These are phyloP conservation scores for Tupaia chinensis DNA, from an alignment of 2,113 vertebrate species.

Conservation along the genomic window DNA sequence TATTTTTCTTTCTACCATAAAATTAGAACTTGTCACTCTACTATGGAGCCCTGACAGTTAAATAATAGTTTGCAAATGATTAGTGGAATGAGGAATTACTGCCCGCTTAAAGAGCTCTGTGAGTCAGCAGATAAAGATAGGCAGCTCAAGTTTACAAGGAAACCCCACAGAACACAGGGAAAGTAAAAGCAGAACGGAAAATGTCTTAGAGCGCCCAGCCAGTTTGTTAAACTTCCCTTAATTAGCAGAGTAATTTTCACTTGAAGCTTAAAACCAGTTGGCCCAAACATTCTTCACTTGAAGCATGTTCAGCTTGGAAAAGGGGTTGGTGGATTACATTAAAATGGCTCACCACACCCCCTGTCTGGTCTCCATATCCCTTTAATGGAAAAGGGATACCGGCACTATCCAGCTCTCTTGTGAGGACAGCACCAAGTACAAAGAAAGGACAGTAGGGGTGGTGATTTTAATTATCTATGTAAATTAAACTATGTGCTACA, in stretches of 20 bases:
- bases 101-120: constrained; percentile 24
- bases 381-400: constrained; percentile 61
- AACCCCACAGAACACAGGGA: not conserved
- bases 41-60: constrained; percentile 59
- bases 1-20: constrained; percentile 63
- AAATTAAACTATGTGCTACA: constrained; percentile 84
- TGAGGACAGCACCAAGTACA: constrained; percentile 77
- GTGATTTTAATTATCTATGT: constrained; percentile 85
- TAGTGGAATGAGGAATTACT: constrained; percentile 61
- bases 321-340: not conserved
- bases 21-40: constrained; percentile 69
- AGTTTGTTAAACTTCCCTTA: constrained; percentile 43
- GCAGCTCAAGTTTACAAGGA: constrained; percentile 29
- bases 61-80: constrained; percentile 66
- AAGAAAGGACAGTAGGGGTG: constrained; percentile 78
- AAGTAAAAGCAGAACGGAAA: not conserved
- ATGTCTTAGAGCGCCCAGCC: not conserved
- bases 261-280: constrained; percentile 57
- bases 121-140: constrained; percentile 56
- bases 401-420: constrained; percentile 59
- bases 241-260: constrained; percentile 67
- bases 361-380: not conserved
- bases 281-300: not conserved
- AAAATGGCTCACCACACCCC: not conserved
- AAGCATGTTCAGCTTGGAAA: constrained; percentile 54